These are phyloP conservation scores for Pedetes capensis DNA, from an alignment of 2,113 vertebrate species.

Conservation along the genomic window DNA sequence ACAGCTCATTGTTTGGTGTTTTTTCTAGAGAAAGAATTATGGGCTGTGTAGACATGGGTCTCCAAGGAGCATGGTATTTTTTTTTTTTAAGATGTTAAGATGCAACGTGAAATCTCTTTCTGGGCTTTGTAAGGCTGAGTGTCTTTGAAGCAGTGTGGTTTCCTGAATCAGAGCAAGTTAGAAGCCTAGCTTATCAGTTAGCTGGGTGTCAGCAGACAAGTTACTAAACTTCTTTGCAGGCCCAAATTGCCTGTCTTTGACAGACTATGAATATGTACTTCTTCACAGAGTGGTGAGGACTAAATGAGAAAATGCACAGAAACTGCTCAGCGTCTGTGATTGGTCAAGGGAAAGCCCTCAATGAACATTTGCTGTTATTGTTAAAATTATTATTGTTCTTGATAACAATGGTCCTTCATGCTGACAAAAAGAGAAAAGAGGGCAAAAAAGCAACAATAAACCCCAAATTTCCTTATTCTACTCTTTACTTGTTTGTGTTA, in stretches of 20 bases:
- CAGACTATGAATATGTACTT: not conserved
- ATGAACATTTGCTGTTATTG: not conserved
- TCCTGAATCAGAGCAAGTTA: not conserved
- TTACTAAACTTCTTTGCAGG: not conserved
- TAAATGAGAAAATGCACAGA: not conserved
- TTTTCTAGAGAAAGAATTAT: not conserved
- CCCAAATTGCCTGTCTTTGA: not conserved
- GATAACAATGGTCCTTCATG: not conserved
- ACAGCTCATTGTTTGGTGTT: not conserved
- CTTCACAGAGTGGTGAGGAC: not conserved
- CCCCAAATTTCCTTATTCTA: not conserved
- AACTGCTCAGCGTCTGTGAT: not conserved
- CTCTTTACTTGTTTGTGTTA: not conserved
- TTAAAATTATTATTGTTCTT: not conserved
- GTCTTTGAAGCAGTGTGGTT: not conserved
- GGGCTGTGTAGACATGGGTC: not conserved
- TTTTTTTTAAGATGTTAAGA: slow-evolving; percentile 16
- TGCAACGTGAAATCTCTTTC: not conserved
- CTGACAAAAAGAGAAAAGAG: slow-evolving; percentile 48
- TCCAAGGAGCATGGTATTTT: not conserved
- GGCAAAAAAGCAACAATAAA: slow-evolving; percentile 44
- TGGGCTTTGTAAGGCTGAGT: not conserved
- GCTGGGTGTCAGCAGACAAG: not conserved
- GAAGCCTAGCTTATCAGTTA: not conserved
- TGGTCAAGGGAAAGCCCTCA: not conserved